Evolutionary conservation across 1,140 invertebrate species (phyloP), one percentile per base, ranked within the genome.

Genomic region (Penaeus chinensis): DNA sequence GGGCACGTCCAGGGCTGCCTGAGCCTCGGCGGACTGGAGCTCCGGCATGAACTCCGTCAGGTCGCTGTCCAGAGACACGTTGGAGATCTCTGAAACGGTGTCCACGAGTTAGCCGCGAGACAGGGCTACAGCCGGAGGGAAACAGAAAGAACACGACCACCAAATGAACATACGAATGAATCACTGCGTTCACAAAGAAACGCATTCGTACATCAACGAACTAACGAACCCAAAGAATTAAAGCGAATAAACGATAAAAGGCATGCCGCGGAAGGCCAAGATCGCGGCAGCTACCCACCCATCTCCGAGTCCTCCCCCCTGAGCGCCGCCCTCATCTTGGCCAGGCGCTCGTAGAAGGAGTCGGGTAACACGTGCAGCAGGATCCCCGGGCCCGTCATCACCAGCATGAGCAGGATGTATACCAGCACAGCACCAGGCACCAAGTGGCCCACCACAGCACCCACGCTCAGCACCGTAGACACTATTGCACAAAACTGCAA

Each of bases 11-110:
- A 89, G 54, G 19, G 89, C 89, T 42, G 89, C 89, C 61, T 89
- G 85, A 24, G 89, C 89, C 60, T 89, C 89, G 42, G 81, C 80
- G 27, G 82, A 87, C 32, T 84, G 82, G 19, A 89, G 82, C 69
- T 89, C 89, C 19, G 89, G 89, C 76, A 89, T 78, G 54, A 89
- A 89, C 66, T 89, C 89, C 19, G 85, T 84, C 24, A 89, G 84
- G 77, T 89, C 89, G 76, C 86, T 87, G 32, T 87, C 86, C 60
- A 87, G 80, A 24, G 86, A 87, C 69, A 87, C 81, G 66, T 83
- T 76, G 20, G 86, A 87, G 16, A 81, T 65, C 37, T 87, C 86
- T 87, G 86, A 10, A 87, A 82, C 27, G 54, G 24, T 7, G 47
- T 82, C 22, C 24, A 37, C 5, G 22, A 11, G 54, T 54, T 54